Evolutionary conservation across 1,140 invertebrate genomes (phyloP).

Genomic region (Hyles euphorbiae): DNA sequence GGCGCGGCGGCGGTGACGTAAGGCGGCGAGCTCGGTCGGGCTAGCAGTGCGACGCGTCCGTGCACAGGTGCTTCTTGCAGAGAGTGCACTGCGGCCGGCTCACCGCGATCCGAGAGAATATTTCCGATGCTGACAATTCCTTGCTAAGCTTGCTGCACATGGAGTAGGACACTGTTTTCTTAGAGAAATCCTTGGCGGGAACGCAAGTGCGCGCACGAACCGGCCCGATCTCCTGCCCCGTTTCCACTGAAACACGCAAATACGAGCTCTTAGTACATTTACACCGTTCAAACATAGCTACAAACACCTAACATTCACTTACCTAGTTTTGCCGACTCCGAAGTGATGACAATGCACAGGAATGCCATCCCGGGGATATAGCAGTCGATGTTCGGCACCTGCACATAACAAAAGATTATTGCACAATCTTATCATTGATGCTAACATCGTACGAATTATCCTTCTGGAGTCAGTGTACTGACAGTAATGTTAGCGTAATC

Average conservation of each 20-base stretch:
- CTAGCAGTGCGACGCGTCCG: slow-evolving; percentile 55
- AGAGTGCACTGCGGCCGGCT: slow-evolving; percentile 56
- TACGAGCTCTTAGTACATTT: neutral
- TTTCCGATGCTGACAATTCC: slow-evolving; percentile 61
- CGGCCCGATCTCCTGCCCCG: slow-evolving; percentile 62
- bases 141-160: slow-evolving; percentile 68
- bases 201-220: slow-evolving; percentile 66
- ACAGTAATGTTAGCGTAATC: slow-evolving; percentile 61
- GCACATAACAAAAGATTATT: slow-evolving; percentile 1
- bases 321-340: slow-evolving; percentile 65
- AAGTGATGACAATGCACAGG: slow-evolving; percentile 61
- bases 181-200: slow-evolving; percentile 62
- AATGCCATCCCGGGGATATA: slow-evolving; percentile 68
- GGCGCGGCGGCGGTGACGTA: neutral
- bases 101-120: slow-evolving; percentile 59
- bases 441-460: too few relatives aligned
- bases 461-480: slow-evolving; percentile 14
- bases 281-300: neutral
- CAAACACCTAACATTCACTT: slow-evolving; percentile 7
- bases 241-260: slow-evolving; percentile 45
- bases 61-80: slow-evolving; percentile 62
- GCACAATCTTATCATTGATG: too few relatives aligned
- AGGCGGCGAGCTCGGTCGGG: neutral
- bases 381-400: slow-evolving; percentile 67
- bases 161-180: slow-evolving; percentile 63